Evolutionary conservation across 2,113 vertebrate genomes (phyloP).

Genomic region (Chaetorhynchus papuensis): DNA sequence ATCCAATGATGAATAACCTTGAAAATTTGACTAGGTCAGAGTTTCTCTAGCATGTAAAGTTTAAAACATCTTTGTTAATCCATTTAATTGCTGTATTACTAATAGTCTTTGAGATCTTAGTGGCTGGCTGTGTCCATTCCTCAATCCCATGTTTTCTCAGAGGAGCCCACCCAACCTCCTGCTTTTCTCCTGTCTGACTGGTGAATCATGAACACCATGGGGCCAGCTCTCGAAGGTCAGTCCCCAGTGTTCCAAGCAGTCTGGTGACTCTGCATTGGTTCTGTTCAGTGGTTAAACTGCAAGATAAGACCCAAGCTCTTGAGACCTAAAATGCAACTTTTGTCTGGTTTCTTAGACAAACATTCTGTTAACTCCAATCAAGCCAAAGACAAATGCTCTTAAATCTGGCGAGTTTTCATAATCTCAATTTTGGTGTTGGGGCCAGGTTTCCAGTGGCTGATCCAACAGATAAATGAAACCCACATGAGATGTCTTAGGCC

Average conservation of each 20-base stretch:
- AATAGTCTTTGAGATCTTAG: neutral
- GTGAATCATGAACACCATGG: accelerated
- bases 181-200: neutral
- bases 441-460: constrained; percentile 24
- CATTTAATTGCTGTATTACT: neutral
- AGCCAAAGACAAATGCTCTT: constrained; percentile 10
- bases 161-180: neutral
- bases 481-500: neutral
- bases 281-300: neutral
- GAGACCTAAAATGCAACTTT: neutral
- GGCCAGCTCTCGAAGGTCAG: neutral
- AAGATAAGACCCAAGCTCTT: neutral
- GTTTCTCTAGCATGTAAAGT: neutral
- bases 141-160: neutral
- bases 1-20: neutral
- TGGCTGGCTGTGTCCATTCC: neutral
- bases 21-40: neutral
- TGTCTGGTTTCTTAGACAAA: constrained; percentile 28
- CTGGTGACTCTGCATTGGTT: neutral
- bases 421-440: neutral
- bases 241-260: neutral
- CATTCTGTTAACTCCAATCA: neutral
- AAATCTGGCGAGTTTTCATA: constrained; percentile 16
- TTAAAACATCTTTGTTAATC: neutral
- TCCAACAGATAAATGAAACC: constrained; percentile 28